Percentiles rank a stretch among this genome's conserved stretches.
These are phyloP conservation scores for Paguma larvata DNA, from an alignment of 2,797 vertebrate species.

Conservation along the genomic window DNA sequence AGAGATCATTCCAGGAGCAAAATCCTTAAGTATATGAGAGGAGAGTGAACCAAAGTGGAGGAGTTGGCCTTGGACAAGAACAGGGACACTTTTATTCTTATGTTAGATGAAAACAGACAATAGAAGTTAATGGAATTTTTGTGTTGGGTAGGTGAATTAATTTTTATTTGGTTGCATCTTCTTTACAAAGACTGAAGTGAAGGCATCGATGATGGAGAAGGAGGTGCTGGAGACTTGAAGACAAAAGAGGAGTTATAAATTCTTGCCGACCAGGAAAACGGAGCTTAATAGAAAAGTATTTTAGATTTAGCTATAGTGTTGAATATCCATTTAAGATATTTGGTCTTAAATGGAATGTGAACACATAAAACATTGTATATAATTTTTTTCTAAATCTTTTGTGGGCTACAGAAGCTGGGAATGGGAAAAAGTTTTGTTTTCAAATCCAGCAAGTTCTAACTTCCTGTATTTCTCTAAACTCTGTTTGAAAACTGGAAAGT, in stretches of 20 bases:
- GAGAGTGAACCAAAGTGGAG: background rate
- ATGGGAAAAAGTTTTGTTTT: background rate
- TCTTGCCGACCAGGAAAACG: background rate
- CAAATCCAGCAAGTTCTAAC: background rate
- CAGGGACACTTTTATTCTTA: background rate
- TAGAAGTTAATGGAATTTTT: background rate
- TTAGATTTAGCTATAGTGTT: background rate
- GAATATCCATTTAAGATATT: background rate
- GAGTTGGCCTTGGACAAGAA: background rate
- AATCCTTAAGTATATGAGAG: background rate
- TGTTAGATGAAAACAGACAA: background rate
- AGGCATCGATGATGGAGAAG: background rate
- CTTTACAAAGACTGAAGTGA: background rate
- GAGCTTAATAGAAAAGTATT: background rate
- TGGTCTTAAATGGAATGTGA: slow-evolving; percentile 33
- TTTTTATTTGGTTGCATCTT: background rate
- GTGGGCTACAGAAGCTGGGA: background rate
- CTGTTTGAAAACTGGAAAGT: background rate
- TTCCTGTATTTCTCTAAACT: background rate
- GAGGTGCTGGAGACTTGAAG: background rate
- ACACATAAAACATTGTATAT: background rate
- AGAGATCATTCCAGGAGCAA: background rate
- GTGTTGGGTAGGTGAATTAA: background rate
- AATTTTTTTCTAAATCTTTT: slow-evolving; percentile 21
- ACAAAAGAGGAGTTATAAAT: background rate